Evolutionary conservation across 2,113 vertebrate genomes (phyloP).

Genomic region (Myotis davidii): DNA sequence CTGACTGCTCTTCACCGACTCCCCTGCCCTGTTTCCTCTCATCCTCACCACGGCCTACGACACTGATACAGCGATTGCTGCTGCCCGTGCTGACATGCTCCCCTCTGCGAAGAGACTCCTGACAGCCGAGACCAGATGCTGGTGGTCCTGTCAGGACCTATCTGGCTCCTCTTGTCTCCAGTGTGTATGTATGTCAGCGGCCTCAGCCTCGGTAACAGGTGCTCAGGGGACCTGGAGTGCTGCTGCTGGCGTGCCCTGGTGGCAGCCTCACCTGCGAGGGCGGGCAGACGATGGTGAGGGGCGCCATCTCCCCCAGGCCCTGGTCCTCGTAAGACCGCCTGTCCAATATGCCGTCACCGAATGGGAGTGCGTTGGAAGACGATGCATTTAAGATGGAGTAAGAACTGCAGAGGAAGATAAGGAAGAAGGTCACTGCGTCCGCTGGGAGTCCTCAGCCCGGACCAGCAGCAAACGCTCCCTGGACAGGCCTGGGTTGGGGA

Average conservation of each 20-base stretch:
- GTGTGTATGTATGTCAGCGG: not conserved
- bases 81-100: not conserved
- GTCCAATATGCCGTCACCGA: conserved; percentile 89
- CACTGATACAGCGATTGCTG: not conserved
- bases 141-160: rapidly evolving
- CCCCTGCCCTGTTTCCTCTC: not conserved
- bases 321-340: conserved; percentile 92
- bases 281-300: conserved; percentile 92
- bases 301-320: conserved; percentile 84
- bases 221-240: not conserved
- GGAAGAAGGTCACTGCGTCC: not conserved
- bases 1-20: not conserved
- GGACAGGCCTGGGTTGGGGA: rapidly evolving
- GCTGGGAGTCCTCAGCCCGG: not conserved
- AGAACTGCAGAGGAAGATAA: conserved; percentile 87
- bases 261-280: conserved; percentile 91
- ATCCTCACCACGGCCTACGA: not conserved
- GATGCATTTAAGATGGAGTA: conserved; percentile 92
- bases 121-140: not conserved
- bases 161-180: not conserved
- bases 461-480: not conserved
- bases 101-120: not conserved
- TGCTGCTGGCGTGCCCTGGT: rapidly evolving
- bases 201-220: not conserved
- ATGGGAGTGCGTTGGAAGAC: conserved; percentile 82